These are phyloP conservation scores for Cataglyphis livida DNA, from an alignment of 2,888 invertebrate genomes.

Conservation along the genomic window DNA sequence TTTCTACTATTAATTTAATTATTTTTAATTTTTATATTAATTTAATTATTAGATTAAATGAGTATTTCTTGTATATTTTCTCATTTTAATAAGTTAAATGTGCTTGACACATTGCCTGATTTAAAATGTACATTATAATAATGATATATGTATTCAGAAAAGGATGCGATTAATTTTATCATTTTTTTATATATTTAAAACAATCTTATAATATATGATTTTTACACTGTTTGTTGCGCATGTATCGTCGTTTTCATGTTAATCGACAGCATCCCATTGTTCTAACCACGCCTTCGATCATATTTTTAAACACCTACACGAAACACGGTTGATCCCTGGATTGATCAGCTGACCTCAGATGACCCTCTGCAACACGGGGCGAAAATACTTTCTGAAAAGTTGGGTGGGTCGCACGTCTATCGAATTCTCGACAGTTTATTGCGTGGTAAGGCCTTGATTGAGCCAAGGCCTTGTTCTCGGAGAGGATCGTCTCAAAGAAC, in stretches of 20 bases:
- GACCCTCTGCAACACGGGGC: background rate
- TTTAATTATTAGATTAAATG: background rate
- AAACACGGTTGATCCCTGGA: conserved; percentile 14
- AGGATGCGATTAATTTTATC: background rate
- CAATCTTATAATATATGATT: background rate
- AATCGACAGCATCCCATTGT: conserved; percentile 68
- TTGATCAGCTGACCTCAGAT: conserved; percentile 18
- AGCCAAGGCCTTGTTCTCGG: background rate
- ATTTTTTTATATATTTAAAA: conserved; percentile 22
- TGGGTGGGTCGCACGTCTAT: background rate
- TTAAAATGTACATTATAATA: background rate
- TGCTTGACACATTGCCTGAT: background rate
- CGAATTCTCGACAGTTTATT: conserved; percentile 7
- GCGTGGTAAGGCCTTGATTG: background rate
- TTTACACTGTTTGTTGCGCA: background rate
- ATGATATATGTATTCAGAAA: background rate
- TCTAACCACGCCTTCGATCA: conserved; percentile 67
- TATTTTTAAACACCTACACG: conserved; percentile 23
- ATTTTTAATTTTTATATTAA: background rate
- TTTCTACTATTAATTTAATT: conserved; percentile 2
- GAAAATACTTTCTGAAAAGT: conserved; percentile 39
- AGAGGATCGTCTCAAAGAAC: background rate
- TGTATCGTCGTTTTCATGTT: conserved; percentile 65
- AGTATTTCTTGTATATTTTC: background rate
- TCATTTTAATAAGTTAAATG: background rate